Evolutionary conservation across 2,113 vertebrate species (phyloP).

Genomic region (Oenanthe melanoleuca): DNA sequence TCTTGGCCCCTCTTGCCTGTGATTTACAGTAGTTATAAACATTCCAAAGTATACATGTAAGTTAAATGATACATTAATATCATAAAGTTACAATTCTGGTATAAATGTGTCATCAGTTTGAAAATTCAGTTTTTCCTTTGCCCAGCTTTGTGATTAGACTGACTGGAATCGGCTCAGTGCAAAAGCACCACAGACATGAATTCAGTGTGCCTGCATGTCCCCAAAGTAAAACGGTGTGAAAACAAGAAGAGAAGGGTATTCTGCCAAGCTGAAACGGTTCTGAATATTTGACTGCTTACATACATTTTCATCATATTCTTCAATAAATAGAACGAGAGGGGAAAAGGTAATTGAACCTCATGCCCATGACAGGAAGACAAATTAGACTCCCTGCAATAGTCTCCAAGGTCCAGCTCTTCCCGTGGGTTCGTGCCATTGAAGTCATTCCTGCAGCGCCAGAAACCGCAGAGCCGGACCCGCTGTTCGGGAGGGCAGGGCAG

Average conservation of each 20-base stretch:
- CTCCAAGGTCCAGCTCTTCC: constrained; percentile 1
- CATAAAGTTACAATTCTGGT: constrained; percentile 74
- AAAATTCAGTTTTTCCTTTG: constrained; percentile 53
- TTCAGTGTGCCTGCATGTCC: not conserved
- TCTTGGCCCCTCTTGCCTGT: constrained; percentile 49
- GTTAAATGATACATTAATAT: constrained; percentile 75
- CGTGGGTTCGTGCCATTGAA: not conserved
- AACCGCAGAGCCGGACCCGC: not conserved
- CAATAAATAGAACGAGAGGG: not conserved
- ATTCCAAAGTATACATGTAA: constrained; percentile 79
- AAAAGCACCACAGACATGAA: constrained; percentile 6
- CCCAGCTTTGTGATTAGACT: constrained; percentile 41
- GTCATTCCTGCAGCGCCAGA: not conserved
- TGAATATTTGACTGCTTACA: not conserved
- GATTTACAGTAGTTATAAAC: constrained; percentile 79
- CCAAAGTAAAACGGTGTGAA: not conserved
- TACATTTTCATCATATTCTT: constrained; percentile 22
- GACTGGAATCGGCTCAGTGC: constrained; percentile 12
- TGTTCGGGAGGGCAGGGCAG: not conserved
- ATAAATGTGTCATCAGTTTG: constrained; percentile 70
- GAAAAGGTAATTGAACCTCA: not conserved
- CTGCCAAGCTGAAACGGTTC: not conserved
- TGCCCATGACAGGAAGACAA: constrained; percentile 24
- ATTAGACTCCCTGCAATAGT: not conserved
- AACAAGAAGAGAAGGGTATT: not conserved